These are phyloP conservation scores for Mimas tiliae DNA, from an alignment of 2,888 invertebrate genomes.

Conservation along the genomic window DNA sequence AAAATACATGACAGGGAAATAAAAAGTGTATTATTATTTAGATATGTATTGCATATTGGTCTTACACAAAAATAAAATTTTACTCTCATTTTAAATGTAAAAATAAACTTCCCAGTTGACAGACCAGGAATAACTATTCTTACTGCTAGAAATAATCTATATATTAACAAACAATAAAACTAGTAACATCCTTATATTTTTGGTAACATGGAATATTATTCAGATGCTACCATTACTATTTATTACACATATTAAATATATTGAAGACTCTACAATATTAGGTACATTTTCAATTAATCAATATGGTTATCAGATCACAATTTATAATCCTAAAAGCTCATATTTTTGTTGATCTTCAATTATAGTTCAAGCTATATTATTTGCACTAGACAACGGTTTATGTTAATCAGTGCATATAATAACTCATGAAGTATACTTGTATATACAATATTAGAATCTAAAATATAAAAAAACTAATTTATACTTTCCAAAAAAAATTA, in stretches of 20 bases:
- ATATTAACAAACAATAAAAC: slow-evolving; percentile 73
- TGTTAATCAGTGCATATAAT: not conserved
- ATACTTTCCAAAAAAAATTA: too few relatives aligned
- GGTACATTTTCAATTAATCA: slow-evolving; percentile 24
- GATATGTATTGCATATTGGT: slow-evolving; percentile 83
- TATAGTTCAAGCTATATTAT: not conserved
- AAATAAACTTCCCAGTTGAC: slow-evolving; percentile 78
- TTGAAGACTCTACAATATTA: slow-evolving; percentile 22
- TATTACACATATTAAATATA: slow-evolving; percentile 25
- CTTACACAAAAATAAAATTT: slow-evolving; percentile 82
- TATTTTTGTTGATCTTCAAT: slow-evolving; percentile 23
- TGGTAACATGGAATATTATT: slow-evolving; percentile 78
- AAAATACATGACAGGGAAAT: not conserved
- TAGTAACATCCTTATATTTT: slow-evolving; percentile 74
- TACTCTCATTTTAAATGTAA: slow-evolving; percentile 76
- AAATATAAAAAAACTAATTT: not conserved
- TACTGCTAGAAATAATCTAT: slow-evolving; percentile 71
- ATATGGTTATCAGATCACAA: slow-evolving; percentile 22
- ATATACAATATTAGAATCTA: slow-evolving; percentile 4
- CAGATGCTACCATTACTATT: slow-evolving; percentile 53
- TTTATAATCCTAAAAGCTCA: slow-evolving; percentile 36
- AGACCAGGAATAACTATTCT: slow-evolving; percentile 78
- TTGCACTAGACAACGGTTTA: not conserved
- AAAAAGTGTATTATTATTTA: slow-evolving; percentile 34
- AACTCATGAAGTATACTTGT: not conserved